Evolutionary conservation across 2,797 vertebrate species (phyloP), one percentile per base, ranked within the genome.

Genomic region (Poecilia picta): DNA sequence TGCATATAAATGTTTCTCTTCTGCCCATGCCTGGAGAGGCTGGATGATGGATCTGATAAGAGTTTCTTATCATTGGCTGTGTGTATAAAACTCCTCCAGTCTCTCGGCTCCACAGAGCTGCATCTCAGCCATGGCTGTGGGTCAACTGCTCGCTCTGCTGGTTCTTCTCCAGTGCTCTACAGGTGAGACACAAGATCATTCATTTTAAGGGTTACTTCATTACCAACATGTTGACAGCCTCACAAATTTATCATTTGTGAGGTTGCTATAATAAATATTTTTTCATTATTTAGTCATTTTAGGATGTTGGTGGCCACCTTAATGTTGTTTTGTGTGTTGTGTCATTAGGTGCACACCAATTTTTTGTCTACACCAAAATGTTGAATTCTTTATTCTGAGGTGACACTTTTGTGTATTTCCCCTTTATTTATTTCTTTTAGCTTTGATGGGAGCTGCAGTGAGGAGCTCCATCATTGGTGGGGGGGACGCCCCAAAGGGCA

Each of bases 401-500:
- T 41, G 36, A 66, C 33, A 20, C 8, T 43, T 28, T 31, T 33
- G 2, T 64, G 25, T 31, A 16, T 5, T 46, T 31, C 77, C 41
- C 2, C 36, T 23, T 39, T 16, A 7, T 25, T 43, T 15, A 0
- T 33, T 62, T 31, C 31, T 62, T 33, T 15, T 10, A 92, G 89
- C 53, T 75, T 25, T 75, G 10, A 41, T 82, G 23, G 88, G 81
- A 11, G 83, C 74, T 31, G 43, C 77, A 47, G 51, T 81, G 36
- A 64, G 11, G 53, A 84, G 74, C 64, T 80, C 74, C 82, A 91
- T 92, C 12, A 8, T 88, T 0, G 88, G 79, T 0, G 88, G 88
- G 1, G 0, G 15, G 0, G 1, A 88, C 2, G 86, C 87, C 12
- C 0, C 0, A 0, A 1, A 4, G 5, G 51, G 7, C 20, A 1